Conservation (phyloP, 1,140 invertebrate species). For the Caligus rogercresseyi region DNA sequence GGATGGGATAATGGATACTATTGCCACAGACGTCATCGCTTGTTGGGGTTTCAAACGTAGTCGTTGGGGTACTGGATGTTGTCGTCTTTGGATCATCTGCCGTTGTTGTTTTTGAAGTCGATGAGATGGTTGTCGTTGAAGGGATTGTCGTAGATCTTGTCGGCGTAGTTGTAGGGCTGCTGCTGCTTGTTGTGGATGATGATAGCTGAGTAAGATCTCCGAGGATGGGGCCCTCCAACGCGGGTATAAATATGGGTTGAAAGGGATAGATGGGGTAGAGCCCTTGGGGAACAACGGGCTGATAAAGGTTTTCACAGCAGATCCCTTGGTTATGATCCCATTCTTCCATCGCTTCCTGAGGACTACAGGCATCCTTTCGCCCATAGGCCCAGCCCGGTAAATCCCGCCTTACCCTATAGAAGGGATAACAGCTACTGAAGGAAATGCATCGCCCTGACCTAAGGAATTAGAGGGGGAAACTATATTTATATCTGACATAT, state of each 20-base stretch:
- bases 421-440: not conserved
- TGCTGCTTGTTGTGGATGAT: conserved; percentile 23
- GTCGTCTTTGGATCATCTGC: conserved; percentile 9
- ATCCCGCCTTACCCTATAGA: not conserved
- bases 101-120: too few species aligned
- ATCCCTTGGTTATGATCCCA: not conserved
- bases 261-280: not conserved
- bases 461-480: too few species aligned
- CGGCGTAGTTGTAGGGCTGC: conserved; percentile 23
- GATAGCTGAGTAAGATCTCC: conserved; percentile 1
- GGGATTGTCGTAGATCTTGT: conserved; percentile 23
- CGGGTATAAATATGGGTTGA: not conserved
- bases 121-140: conserved; percentile 23
- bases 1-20: not conserved
- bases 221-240: not conserved
- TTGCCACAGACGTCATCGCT: conserved; percentile 5
- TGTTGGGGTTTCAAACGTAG: not conserved
- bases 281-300: not conserved
- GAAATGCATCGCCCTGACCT: not conserved
- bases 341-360: not conserved
- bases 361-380: not conserved
- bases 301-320: not conserved
- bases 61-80: not conserved
- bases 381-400: not conserved
- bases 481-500: too few species aligned